Evolutionary conservation across 2,797 vertebrate genomes (phyloP), one percentile per base, ranked within the genome.

Genomic region (Megaceryle alcyon): DNA sequence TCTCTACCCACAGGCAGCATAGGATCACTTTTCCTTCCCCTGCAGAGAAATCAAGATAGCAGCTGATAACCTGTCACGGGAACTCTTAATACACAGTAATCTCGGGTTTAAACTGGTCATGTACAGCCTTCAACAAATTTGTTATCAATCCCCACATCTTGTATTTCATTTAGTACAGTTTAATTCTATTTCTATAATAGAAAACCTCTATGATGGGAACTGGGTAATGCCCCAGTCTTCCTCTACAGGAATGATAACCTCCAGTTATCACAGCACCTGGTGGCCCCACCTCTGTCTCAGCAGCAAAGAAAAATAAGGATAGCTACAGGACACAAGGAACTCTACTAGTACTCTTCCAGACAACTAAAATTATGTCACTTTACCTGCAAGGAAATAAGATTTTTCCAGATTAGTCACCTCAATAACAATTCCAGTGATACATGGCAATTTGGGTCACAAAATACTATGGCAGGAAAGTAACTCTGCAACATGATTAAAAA

Each of bases 21-120:
- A 78, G 80, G 75, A 88, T 94, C 93, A 61, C 77, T 82, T 96
- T 95, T 90, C 94, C 90, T 76, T 59, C 39, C 72, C 79, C 70
- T 72, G 73, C 87, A 86, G 85, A 82, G 80, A 79, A 86, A 94
- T 28, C 4, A 26, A 90, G 72, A 95, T 72, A 35, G 85, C 82
- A 94, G 92, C 69, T 71, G 90, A 93, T 79, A 91, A 86, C 77
- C 70, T 57, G 41, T 16, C 93, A 90, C 0, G 1, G 41, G 70
- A 82, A 81, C 82, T 59, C 54, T 53, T 7, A 10, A 18, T 6
- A 53, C 37, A 63, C 28, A 33, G 26, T 22, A 78, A 75, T 69
- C 73, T 78, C 84, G 19, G 26, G 41, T 92, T 75, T 83, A 70
- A 92, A 69, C 37, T 19, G 33, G 13, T 59, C n/a, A n/a, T 46